Conservation (phyloP, 2,113 vertebrate genomes). For the Xyrauchen texanus region DNA sequence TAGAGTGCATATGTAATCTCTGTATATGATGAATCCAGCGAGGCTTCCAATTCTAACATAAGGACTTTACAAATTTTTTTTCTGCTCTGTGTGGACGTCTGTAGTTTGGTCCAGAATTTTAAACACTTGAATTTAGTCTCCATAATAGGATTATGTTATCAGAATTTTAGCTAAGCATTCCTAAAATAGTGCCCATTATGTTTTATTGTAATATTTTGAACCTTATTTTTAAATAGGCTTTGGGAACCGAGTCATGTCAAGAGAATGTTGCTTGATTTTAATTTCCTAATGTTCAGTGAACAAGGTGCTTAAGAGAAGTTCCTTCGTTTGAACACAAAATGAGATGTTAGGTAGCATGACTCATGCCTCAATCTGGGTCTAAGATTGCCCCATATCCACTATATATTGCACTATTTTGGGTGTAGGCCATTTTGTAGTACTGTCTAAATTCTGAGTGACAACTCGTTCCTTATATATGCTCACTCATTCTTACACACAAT, state of each 20-base stretch:
- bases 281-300: conserved; percentile 20
- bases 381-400: no score
- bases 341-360: no score
- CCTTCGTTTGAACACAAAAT: no score
- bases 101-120: conserved; percentile 3
- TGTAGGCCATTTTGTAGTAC: no score
- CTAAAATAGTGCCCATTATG: background rate
- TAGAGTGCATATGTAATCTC: conserved; percentile 2
- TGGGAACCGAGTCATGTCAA: conserved; percentile 16
- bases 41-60: no score
- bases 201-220: conserved; percentile 21
- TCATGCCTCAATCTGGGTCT: no score
- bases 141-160: conserved; percentile 19
- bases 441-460: no score
- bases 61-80: conserved; percentile 17
- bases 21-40: conserved; percentile 42
- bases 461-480: no score
- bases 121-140: conserved; percentile 22
- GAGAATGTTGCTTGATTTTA: conserved; percentile 18
- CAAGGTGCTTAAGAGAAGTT: conserved; percentile 22
- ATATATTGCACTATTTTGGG: no score
- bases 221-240: conserved; percentile 42
- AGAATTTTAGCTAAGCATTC: background rate
- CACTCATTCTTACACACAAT: no score
- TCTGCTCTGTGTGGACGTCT: background rate